Percentiles rank a stretch among this genome's conserved stretches.
phyloP scores from a whole-genome alignment of 2,888 invertebrate species.

The Ecdyonurus torrentis region DNA sequence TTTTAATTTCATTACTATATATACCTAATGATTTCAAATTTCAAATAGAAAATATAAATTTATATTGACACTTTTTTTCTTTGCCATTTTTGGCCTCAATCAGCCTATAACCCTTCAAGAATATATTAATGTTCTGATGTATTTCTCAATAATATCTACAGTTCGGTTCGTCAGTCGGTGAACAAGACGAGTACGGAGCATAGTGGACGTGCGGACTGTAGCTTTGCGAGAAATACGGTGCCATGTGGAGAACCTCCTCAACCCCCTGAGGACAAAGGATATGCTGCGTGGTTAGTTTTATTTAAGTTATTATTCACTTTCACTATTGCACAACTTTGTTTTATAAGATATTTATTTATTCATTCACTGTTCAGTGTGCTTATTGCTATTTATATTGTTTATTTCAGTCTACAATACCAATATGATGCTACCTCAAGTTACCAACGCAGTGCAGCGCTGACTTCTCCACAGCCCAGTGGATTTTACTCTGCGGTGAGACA shows the following conservation, averaged over 20 bases:
- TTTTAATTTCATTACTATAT: too few species aligned
- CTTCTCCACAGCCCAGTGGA: not conserved
- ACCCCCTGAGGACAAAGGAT: not conserved
- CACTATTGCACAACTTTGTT: too few species aligned
- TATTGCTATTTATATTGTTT: not conserved
- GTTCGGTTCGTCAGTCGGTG: not conserved
- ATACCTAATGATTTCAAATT: too few species aligned
- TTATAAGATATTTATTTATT: too few species aligned
- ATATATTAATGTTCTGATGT: not conserved
- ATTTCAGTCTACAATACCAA: not conserved
- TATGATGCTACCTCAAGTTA: not conserved
- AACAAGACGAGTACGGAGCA: not conserved
- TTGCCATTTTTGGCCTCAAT: too few species aligned
- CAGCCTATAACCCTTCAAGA: too few species aligned
- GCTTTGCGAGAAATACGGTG: not conserved
- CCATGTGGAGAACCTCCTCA: not conserved
- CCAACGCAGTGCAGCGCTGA: not conserved
- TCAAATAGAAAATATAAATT: too few species aligned
- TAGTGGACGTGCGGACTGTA: not conserved
- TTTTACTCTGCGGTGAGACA: not conserved
- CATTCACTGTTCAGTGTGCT: too few species aligned
- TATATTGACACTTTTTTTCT: too few species aligned
- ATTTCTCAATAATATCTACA: not conserved
- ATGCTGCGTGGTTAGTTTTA: not conserved
- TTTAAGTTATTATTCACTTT: too few species aligned